Conservation (phyloP, 2,888 invertebrate genomes). For the Ophonus ardosiacus region DNA sequence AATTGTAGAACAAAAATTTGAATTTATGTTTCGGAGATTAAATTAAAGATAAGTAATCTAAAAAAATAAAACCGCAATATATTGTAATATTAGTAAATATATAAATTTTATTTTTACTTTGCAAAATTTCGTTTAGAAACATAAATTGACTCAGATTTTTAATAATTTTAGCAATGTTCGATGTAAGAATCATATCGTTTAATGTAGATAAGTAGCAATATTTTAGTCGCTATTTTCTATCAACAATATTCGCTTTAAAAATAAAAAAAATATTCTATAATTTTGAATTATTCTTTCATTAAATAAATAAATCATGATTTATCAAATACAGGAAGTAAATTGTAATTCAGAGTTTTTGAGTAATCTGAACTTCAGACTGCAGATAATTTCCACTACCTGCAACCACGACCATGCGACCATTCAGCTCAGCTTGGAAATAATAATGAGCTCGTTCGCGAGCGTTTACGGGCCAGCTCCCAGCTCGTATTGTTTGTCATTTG, state of each 20-base stretch:
- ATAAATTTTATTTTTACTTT: too few species aligned
- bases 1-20: too few species aligned
- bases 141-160: too few species aligned
- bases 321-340: background rate
- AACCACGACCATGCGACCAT: background rate
- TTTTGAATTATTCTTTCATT: background rate
- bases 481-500: slow-evolving; percentile 8
- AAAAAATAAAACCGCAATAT: too few species aligned
- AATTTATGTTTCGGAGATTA: too few species aligned
- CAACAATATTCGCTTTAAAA: background rate
- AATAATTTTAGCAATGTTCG: background rate
- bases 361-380: slow-evolving; percentile 48
- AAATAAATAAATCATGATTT: background rate
- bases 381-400: slow-evolving; percentile 2
- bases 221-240: background rate
- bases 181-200: background rate
- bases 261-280: background rate
- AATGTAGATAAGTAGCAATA: background rate
- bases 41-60: too few species aligned
- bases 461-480: slow-evolving; percentile 15
- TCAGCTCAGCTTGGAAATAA: slow-evolving; percentile 4
- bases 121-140: too few species aligned
- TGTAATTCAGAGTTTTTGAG: background rate
- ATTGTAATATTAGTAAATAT: too few species aligned
- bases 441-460: background rate